phyloP scores from a whole-genome alignment of 23 tunicate species.

The Diplosoma virens region DNA sequence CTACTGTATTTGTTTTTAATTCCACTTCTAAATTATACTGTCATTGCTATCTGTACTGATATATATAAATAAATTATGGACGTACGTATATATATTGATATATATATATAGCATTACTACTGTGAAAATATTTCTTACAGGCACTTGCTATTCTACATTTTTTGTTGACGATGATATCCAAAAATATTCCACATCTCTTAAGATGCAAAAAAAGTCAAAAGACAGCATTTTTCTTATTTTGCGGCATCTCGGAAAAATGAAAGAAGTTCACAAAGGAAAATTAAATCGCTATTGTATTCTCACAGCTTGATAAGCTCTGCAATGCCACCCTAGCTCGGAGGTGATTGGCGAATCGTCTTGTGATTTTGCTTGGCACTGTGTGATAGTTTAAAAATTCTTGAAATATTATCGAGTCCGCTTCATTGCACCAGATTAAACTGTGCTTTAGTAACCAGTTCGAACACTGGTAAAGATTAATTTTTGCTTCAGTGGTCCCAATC shows the following conservation, averaged over 20 bases:
- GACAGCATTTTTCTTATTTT: constrained; percentile 59
- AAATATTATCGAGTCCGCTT: no score
- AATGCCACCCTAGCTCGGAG: no score
- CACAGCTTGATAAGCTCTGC: no score
- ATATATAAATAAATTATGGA: background rate
- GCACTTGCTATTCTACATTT: constrained; percentile 49
- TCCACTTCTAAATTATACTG: no score
- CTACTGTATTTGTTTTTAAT: no score
- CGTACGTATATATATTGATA: background rate
- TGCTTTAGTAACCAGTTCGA: no score
- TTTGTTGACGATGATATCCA: constrained; percentile 74
- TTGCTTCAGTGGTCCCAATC: no score
- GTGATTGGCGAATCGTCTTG: no score
- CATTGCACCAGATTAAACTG: no score
- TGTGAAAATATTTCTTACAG: constrained; percentile 26
- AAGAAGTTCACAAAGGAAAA: constrained; percentile 67
- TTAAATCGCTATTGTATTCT: constrained; percentile 57
- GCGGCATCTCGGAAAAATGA: constrained; percentile 77
- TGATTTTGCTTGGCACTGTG: no score
- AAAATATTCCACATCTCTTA: constrained; percentile 33
- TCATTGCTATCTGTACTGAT: background rate
- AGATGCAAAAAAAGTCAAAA: constrained; percentile 46
- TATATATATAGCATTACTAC: background rate
- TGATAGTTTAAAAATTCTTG: no score
- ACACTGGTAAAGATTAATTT: no score